Evolutionary conservation across 2,797 vertebrate species (phyloP), one percentile per base, ranked within the genome.

Genomic region (Poeciliopsis infans): DNA sequence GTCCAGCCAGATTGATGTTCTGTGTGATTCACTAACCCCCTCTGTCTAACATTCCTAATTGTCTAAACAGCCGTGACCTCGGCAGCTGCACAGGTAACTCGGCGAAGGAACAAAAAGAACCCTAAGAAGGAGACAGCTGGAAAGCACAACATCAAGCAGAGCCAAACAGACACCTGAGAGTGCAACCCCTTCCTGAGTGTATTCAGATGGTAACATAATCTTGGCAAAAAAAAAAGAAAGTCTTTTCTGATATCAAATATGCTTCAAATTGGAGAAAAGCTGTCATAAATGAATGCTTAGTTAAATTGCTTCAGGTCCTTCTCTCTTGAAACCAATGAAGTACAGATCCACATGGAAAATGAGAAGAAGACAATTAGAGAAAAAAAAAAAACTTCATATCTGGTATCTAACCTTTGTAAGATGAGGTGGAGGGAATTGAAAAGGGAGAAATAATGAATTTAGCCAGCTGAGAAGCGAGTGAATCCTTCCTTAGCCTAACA

Each of bases 361-460:
- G 88, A 92, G 87, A 79, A 91, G 88, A 88, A 86, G 87, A 90
- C 86, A 93, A 92, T 93, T 93, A 95, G 81, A 88, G 85, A 68
- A 79, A 82, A 82, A 81, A 80, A 83, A 90, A 92, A 91, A 83
- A 88, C 78, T 89, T 86, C 87, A 87, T 85, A 89, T 89, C 86
- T 86, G 87, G 79, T 91, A 92, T 89, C 87, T 92, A 94, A 93
- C 94, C 93, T 95, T 93, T 92, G 87, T 91, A 74, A 90, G 92
- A 89, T 77, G 90, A 94, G 92, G 87, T 89, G 87, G 87, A 89
- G 93, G 90, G 93, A 95, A 95, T 93, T 93, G 95, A 92, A 94
- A 75, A 92, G 91, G 90, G 86, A 92, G 88, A 94, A 94, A 95
- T 96, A 96, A 96, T 96, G 95, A 96, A 95, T 96, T 95, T 95